Conservation (phyloP, 2,113 vertebrate genomes). For the Entosphenus tridentatus region DNA sequence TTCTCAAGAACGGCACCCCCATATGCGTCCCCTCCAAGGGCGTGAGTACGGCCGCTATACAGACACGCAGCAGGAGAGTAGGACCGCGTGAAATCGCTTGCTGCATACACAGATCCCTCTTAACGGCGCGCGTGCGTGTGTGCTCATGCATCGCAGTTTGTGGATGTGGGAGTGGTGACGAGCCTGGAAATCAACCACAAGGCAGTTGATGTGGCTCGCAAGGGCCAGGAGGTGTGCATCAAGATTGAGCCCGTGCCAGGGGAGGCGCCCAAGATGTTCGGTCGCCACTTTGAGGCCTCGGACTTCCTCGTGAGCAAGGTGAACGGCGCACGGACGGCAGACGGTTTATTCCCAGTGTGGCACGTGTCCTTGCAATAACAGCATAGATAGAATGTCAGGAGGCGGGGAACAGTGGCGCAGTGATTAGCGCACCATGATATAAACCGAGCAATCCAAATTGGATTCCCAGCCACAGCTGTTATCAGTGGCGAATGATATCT, state of each 20-base stretch:
- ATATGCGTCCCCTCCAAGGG: slow-evolving; percentile 81
- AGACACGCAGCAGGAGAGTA: too few relatives aligned
- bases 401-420: too few relatives aligned
- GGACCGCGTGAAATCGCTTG: not conserved
- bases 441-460: too few relatives aligned
- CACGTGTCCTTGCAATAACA: too few relatives aligned
- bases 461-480: too few relatives aligned
- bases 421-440: too few relatives aligned
- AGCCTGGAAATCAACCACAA: slow-evolving; percentile 96
- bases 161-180: slow-evolving; percentile 83
- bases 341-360: too few relatives aligned
- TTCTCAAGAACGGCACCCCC: slow-evolving; percentile 65
- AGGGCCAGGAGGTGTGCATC: slow-evolving; percentile 87
- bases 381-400: too few relatives aligned
- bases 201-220: slow-evolving; percentile 63
- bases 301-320: slow-evolving; percentile 91
- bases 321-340: slow-evolving; percentile 8
- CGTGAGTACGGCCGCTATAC: slow-evolving; percentile 27
- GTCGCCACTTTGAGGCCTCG: slow-evolving; percentile 84
- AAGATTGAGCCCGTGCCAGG: slow-evolving; percentile 95
- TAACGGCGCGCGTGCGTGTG: too few relatives aligned
- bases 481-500: too few relatives aligned
- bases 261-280: slow-evolving; percentile 93
- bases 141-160: slow-evolving; percentile 31
- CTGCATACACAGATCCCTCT: not conserved